Base-by-base conservation (phyloP, 2,797 vertebrate species). In the Hydrocynus forskahlii region DNA sequence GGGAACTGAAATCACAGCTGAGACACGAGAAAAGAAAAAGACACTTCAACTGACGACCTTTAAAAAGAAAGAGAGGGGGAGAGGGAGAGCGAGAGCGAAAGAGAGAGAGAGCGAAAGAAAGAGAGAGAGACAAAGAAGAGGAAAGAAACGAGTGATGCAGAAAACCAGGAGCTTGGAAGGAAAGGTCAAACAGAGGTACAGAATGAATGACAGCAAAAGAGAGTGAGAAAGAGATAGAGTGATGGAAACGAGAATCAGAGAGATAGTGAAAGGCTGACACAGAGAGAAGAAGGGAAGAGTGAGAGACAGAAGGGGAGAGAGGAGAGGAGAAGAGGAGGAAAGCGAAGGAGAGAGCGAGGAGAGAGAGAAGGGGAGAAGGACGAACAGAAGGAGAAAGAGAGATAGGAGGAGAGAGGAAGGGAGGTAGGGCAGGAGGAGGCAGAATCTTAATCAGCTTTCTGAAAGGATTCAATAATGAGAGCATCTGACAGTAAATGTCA, bases 401-500 rank as follows among this genome's bases (percentile, higher is more conserved):
- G 48, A 84, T 25, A 19, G 40, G 17, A 38, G 8, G 67, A 35
- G 2, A 12, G n/a, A 69, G 23, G 25, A 43, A 57, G 35, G 29
- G 21, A 69, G 76, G 25, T 52, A 48, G 76, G 40, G 79, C 57
- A 29, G 62, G 25, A 67, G 74, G 70, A 45, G 23, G 25, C 29
- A 64, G 88, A 81, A 75, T 68, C 89, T 89, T 92, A 91, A 91
- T 87, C 89, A 84, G 89, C 90, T 88, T 87, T 73, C 85, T 81
- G 80, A 83, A 85, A 89, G 81, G 91, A 92, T 87, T 89, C 88
- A 90, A 93, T 93, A 93, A 94, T 92, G 90, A 92, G 91, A 88
- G 88, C 87, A 81, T 71, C 85, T 91, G 92, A 92, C 90, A 92
- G 90, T 81, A 93, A 93, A 93, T 92, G 93, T 94, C 93, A 92